Conservation (phyloP, 2,113 vertebrate genomes). For the Callospermophilus lateralis region DNA sequence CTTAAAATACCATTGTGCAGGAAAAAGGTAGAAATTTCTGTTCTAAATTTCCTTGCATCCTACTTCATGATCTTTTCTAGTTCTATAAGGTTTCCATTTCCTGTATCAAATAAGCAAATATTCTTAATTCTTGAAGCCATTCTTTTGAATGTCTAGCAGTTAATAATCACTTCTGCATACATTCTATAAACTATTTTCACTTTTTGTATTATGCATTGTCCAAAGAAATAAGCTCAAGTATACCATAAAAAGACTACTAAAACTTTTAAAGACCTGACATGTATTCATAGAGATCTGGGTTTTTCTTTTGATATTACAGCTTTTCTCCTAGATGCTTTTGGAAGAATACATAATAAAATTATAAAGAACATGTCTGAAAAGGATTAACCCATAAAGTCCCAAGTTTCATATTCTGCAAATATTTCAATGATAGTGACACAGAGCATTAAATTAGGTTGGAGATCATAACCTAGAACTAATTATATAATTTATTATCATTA, state of each 20-base stretch:
- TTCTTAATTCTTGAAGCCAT: background rate
- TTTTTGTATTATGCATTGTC: background rate
- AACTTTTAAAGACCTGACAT: background rate
- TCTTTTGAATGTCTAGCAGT: background rate
- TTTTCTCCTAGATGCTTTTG: background rate
- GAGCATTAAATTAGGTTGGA: no score
- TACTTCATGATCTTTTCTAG: background rate
- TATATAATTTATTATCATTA: no score
- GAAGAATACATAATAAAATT: background rate
- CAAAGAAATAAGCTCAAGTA: background rate
- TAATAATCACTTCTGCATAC: background rate
- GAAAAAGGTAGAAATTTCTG: background rate
- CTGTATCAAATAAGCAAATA: background rate
- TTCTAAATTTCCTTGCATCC: background rate
- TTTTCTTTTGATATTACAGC: background rate
- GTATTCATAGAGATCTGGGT: background rate
- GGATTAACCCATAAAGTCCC: no score
- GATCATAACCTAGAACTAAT: no score
- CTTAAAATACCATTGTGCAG: no score
- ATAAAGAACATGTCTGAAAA: no score
- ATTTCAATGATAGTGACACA: no score
- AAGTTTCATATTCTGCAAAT: no score
- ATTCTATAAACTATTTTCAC: background rate
- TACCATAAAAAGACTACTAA: background rate
- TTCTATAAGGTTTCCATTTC: background rate